phyloP scores from a whole-genome alignment of 1,140 invertebrate genomes.

The Rhizoglyphus robini region DNA sequence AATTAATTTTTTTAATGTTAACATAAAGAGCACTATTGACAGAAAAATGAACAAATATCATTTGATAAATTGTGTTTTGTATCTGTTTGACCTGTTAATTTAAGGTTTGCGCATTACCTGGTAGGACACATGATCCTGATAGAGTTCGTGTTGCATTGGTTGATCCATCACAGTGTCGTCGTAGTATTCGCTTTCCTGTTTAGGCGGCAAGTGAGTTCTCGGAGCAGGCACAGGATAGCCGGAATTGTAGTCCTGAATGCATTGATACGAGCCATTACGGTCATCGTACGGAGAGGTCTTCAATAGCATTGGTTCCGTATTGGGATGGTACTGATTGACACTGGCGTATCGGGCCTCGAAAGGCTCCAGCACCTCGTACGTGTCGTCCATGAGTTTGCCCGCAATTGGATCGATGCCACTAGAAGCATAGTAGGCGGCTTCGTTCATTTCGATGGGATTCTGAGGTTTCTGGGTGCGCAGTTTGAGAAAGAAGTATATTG shows the following conservation, averaged over 20 bases:
- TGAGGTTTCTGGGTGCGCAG: neutral
- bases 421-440: neutral
- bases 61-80: no score
- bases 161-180: neutral
- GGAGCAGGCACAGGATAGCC: neutral
- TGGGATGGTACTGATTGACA: no score
- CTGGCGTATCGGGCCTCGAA: neutral
- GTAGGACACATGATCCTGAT: no score
- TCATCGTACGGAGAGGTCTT: no score
- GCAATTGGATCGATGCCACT: neutral
- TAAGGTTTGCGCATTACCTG: neutral
- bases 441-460: neutral
- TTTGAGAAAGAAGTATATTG: slow-evolving; percentile 7
- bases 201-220: neutral
- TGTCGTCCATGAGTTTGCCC: neutral
- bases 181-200: neutral
- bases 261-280: no score
- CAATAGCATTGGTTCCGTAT: no score
- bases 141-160: neutral
- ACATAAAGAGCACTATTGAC: no score
- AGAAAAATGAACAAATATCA: no score
- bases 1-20: no score
- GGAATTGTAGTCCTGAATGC: neutral
- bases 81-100: no score
- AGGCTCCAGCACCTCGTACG: neutral